Conservation (phyloP, 2,888 invertebrate genomes). For the Cephus pulcher region DNA sequence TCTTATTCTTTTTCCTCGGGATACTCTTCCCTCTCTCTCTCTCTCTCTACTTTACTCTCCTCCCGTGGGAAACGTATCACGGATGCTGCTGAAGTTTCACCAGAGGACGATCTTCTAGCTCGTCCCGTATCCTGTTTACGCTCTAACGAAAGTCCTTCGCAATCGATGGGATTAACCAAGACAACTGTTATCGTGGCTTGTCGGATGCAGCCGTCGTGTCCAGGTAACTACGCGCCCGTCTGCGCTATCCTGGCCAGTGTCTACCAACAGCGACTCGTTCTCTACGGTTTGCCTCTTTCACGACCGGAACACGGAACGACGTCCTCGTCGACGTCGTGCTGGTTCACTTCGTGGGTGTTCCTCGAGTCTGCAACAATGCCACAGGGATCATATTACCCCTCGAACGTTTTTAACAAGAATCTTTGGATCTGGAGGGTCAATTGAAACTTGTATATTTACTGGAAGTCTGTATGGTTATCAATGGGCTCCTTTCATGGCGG, state of each 20-base stretch:
- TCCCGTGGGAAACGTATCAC: slow-evolving; percentile 37
- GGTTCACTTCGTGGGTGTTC: not conserved
- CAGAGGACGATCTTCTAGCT: not conserved
- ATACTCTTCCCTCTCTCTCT: not conserved
- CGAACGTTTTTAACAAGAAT: not conserved
- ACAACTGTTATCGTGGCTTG: not conserved
- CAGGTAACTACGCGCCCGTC: not conserved
- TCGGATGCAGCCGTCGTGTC: not conserved
- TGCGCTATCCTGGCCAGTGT: not conserved
- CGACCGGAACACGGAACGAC: not conserved
- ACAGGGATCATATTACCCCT: not conserved
- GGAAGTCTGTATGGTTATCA: not conserved
- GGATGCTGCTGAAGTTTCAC: slow-evolving; percentile 15
- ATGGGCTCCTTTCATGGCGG: not conserved
- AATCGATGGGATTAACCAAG: not conserved
- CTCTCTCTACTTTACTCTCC: slow-evolving; percentile 3
- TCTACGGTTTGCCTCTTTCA: not conserved
- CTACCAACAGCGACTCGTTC: not conserved
- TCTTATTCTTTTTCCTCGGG: not conserved
- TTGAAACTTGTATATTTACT: not conserved
- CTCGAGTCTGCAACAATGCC: not conserved
- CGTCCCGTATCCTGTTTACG: not conserved
- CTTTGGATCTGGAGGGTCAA: not conserved
- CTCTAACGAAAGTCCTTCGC: not conserved
- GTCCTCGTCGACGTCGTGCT: not conserved